These are phyloP conservation scores for Sisyra nigra DNA, from an alignment of 2,888 invertebrate genomes.

Conservation along the genomic window DNA sequence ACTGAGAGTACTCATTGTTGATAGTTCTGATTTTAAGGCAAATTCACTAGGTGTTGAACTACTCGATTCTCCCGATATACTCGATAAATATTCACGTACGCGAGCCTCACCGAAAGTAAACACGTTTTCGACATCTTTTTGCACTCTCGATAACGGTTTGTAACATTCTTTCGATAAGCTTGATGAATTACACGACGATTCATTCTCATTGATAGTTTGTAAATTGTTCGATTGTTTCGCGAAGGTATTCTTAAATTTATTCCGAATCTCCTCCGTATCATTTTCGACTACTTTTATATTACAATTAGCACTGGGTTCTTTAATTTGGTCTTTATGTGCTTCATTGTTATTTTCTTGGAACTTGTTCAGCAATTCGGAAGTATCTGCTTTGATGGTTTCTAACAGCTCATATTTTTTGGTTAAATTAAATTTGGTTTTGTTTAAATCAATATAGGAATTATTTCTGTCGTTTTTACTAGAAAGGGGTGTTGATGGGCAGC, in stretches of 20 bases:
- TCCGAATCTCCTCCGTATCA: not conserved
- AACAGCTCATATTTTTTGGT: not conserved
- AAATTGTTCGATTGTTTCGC: not conserved
- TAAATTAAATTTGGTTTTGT: not conserved
- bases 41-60: slow-evolving; percentile 16
- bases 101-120: slow-evolving; percentile 31
- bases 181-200: slow-evolving; percentile 4
- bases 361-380: not conserved
- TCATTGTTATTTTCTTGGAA: not conserved
- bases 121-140: slow-evolving; percentile 20
- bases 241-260: slow-evolving; percentile 6
- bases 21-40: not conserved
- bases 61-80: slow-evolving; percentile 22
- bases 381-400: slow-evolving; percentile 1
- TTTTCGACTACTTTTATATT: not conserved
- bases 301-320: not conserved
- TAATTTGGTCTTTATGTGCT: not conserved
- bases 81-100: slow-evolving; percentile 31
- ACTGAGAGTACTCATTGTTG: slow-evolving; percentile 4
- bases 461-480: slow-evolving; percentile 7
- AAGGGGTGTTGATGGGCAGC: slow-evolving; percentile 18
- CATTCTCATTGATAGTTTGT: slow-evolving; percentile 16
- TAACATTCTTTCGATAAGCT: slow-evolving; percentile 14
- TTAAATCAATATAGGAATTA: not conserved
- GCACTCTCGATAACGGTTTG: slow-evolving; percentile 7